Evolutionary conservation across 2,113 vertebrate genomes (phyloP).

Genomic region (Nycticebus coucang): DNA sequence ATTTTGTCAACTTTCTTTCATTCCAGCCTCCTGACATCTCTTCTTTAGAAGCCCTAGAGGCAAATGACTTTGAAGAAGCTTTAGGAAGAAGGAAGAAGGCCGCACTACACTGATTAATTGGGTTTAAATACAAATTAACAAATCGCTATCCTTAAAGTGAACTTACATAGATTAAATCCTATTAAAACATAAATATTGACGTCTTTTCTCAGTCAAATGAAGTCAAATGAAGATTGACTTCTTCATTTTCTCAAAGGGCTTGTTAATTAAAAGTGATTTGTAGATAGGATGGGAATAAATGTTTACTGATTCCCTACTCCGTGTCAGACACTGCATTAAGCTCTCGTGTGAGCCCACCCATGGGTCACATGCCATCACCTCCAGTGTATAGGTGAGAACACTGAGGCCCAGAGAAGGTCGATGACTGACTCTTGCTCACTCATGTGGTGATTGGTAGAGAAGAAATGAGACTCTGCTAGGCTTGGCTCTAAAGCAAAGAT

Average conservation of each 20-base stretch:
- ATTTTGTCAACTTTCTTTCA: neutral
- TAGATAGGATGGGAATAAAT: neutral
- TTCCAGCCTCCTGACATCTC: neutral
- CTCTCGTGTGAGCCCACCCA: neutral
- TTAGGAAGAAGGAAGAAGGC: neutral
- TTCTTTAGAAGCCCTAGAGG: neutral
- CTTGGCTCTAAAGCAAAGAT: neutral
- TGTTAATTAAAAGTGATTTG: neutral
- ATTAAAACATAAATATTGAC: neutral
- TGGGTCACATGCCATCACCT: rapidly evolving
- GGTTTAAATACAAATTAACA: constrained; percentile 42
- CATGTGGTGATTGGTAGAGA: neutral
- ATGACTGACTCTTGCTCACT: too few species aligned
- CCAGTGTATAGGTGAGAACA: neutral
- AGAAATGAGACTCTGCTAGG: neutral
- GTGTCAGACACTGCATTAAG: neutral
- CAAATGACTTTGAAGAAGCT: neutral
- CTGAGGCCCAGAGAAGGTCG: neutral
- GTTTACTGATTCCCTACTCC: neutral
- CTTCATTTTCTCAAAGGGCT: neutral
- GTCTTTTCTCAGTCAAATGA: neutral
- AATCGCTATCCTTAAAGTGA: neutral
- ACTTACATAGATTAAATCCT: neutral
- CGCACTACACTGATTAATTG: neutral
- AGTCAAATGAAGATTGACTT: neutral